Base-by-base conservation (phyloP, 2,113 vertebrate genomes). In the Albula glossodonta region DNA sequence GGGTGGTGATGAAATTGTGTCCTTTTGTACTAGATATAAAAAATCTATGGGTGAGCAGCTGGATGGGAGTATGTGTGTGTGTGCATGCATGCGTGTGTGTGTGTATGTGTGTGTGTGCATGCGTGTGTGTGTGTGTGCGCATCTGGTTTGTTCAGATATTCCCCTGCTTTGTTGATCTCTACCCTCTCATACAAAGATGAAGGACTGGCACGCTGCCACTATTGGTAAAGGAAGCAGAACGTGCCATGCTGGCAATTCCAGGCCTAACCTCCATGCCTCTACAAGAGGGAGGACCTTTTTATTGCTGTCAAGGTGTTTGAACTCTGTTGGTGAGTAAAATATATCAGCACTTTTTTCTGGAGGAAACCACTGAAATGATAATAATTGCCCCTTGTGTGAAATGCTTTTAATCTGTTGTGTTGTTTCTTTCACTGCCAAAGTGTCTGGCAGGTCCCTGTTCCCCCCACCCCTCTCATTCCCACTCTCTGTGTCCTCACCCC, bases 401-500 rank as follows among this genome's bases (percentile, higher is more conserved):
- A 79, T 17, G 11, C 49, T 19, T 79, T 50, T 79, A 79, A 79
- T 79, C 78, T 79, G 78, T 79, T 50, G 31, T 50, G 31, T 74
- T 79, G 11, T 12, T 15, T 79, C 78, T 17, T 79, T 50, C 78
- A 50, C 78, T 49, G 78, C 48, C 41, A 79, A 79, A 50, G 17
- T 10, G 49, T 6, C 4, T 48, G 17, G 78, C 78, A 79, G 41
- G 15, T 11, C 77, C 6, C 77, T 49, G 9, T 2, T 10, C 12
- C 11, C 52, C 57, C n/a, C 77, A 77, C 56, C 80, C 63, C 48
- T 22, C 17, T 22, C 60, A 15, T 11, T 60, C 12, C 11, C 3
- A 15, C 12, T 60, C 57, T 60, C 57, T 60, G 10, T 81, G 79
- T 85, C 87, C 60, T 79, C 66, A 49, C 83, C 80, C 50, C 48